Evolutionary conservation across 2,888 invertebrate species (phyloP), one percentile per base, ranked within the genome.

Genomic region (Agrochola lota): DNA sequence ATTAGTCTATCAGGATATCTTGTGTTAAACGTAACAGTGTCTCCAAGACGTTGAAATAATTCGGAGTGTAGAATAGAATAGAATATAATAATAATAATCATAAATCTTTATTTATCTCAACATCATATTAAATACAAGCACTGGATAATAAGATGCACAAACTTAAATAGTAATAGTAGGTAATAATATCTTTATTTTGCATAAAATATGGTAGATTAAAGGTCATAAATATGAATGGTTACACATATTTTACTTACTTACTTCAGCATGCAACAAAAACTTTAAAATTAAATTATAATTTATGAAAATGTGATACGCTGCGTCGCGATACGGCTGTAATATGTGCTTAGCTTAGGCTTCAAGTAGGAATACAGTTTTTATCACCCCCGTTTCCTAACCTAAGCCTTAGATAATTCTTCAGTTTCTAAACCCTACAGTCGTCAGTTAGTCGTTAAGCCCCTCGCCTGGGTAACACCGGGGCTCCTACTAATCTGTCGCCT

Each of bases 401-500:
- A 72, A 78, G 67, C 66, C 49, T 17, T 52, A 81, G 46, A 82
- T 80, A 82, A 69, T 82, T 78, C 71, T 83, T 85, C 71, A 63
- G 70, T 85, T 74, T 83, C 69, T 75, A 80, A 80, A 70, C 60
- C 82, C 59, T 52, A 63, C 66, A 59, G 73, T 85, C 76, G 69
- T 69, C 75, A 77, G 82, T 80, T 83, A 79, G 80, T 74, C 70
- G 60, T 52, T 84, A 87, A 85, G 69, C 81, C 60, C 57, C 46
- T 35, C 57, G 63, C 63, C 40, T 57, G 52, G 55, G 66, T 70
- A 64, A 63, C 82, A 52, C 68, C 43, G 59, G 46, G 30, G 77
- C 46, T 74, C 62, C 74, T 71, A 70, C 84, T 89, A 90, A 88
- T 89, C 88, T 81, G 79, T 63, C 79, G 80, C 79, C 67, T n/a